Evolutionary conservation across 2,797 vertebrate genomes (phyloP).

Genomic region (Dicrostonyx torquatus): DNA sequence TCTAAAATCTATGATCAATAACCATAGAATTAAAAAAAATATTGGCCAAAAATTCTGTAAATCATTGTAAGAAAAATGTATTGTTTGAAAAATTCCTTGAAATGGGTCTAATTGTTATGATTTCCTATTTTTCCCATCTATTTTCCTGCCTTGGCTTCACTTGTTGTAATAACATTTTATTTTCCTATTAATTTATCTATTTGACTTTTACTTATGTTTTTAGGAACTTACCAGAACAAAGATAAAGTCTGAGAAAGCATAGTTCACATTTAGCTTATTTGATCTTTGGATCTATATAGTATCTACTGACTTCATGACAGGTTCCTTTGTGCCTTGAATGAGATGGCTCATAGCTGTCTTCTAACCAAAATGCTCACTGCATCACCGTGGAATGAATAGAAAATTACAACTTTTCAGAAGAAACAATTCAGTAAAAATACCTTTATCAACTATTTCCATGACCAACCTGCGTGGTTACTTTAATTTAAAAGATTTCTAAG

Average conservation of each 20-base stretch:
- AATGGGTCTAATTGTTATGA: neutral
- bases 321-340: neutral
- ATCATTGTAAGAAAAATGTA: neutral
- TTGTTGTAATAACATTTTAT: neutral
- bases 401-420: neutral
- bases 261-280: neutral
- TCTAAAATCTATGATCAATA: neutral
- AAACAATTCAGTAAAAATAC: conserved; percentile 1
- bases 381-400: neutral
- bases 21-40: neutral
- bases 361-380: neutral
- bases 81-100: neutral
- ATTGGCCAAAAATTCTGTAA: neutral
- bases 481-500: neutral
- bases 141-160: neutral
- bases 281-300: neutral
- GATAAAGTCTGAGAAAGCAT: neutral
- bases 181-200: neutral
- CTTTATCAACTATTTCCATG: neutral
- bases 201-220: neutral
- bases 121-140: neutral
- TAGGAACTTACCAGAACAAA: neutral
- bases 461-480: neutral
- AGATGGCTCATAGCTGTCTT: neutral
- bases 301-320: neutral